phyloP scores from a whole-genome alignment of 1,140 invertebrate genomes.

The Myzus persicae region DNA sequence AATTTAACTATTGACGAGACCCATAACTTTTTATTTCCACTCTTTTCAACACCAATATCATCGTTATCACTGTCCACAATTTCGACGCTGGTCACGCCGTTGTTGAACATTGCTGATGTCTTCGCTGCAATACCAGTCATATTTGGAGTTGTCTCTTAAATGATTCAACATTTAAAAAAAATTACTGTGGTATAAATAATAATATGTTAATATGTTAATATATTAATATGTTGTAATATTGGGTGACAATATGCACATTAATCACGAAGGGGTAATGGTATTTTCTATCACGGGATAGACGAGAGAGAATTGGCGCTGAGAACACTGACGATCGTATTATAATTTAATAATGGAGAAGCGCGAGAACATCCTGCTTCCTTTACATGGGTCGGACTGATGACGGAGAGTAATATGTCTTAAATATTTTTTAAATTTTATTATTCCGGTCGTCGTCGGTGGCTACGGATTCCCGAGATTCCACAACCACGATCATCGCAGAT shows the following conservation, averaged over 20 bases:
- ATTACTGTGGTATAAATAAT: no score
- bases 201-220: no score
- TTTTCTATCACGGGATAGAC: background rate
- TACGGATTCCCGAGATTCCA: slow-evolving; percentile 42
- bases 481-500: background rate
- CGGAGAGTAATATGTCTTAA: slow-evolving; percentile 19
- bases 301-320: background rate
- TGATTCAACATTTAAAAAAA: background rate
- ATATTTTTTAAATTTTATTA: slow-evolving; percentile 56
- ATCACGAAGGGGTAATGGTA: background rate
- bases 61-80: slow-evolving; percentile 20
- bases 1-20: background rate
- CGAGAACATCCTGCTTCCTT: background rate
- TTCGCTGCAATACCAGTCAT: background rate
- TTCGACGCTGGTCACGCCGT: slow-evolving; percentile 28
- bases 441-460: slow-evolving; percentile 24
- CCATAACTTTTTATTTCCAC: background rate
- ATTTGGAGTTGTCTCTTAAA: background rate
- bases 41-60: background rate
- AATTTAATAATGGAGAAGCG: slow-evolving; percentile 10
- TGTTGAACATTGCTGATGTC: background rate
- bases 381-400: background rate
- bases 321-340: slow-evolving; percentile 27
- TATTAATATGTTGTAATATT: background rate
- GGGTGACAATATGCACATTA: background rate